phyloP scores from a whole-genome alignment of 2,113 vertebrate species.

The Dipodomys stephensi region DNA sequence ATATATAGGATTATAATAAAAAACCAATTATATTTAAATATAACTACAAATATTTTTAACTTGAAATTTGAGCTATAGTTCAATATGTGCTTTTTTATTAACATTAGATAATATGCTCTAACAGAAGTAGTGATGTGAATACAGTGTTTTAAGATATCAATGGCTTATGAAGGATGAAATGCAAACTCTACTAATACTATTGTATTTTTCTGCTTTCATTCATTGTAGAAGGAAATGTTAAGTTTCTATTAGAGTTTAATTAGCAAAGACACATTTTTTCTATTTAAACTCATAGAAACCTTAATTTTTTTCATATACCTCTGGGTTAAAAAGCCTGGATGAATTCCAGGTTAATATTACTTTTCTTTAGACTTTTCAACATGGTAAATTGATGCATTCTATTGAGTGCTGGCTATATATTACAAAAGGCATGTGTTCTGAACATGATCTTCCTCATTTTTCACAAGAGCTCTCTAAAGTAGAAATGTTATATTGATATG shows the following conservation, averaged over 20 bases:
- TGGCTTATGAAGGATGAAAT: too few species aligned
- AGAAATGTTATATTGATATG: neutral
- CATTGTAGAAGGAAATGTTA: neutral
- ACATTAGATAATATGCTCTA: neutral
- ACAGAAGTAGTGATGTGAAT: neutral
- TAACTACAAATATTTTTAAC: neutral
- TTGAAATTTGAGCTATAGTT: neutral
- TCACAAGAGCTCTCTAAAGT: neutral
- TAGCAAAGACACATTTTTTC: neutral
- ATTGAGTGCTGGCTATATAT: neutral
- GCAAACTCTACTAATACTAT: neutral
- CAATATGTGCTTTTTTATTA: neutral
- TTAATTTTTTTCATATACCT: slow-evolving; percentile 23
- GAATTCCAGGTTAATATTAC: neutral
- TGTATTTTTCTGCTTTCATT: neutral
- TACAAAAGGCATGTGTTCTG: neutral
- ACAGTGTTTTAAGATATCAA: neutral
- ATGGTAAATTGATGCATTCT: neutral
- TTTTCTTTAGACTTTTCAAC: neutral
- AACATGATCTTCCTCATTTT: neutral
- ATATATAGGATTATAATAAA: neutral
- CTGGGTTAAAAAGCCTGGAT: neutral
- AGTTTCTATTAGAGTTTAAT: neutral
- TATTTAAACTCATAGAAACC: neutral
- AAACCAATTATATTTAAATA: slow-evolving; percentile 23